A percentile compares a stretch with the other conserved stretches of the same genome.
Conservation (phyloP, 2,113 vertebrate species). For the Leucoraja erinaceus region DNA sequence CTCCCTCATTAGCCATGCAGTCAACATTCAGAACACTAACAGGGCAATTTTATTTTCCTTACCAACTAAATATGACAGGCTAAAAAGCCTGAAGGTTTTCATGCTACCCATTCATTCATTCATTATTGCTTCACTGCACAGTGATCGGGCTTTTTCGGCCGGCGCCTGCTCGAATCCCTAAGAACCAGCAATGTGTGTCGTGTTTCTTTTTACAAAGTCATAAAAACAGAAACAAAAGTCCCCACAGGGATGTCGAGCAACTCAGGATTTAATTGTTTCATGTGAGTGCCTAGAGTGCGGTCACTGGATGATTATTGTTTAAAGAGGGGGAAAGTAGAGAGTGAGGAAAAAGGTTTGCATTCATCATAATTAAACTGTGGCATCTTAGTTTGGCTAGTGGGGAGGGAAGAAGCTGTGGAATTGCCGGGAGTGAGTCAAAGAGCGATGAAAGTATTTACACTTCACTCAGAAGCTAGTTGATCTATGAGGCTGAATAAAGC, state of each 20-base stretch:
- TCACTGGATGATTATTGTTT: slow-evolving; percentile 8
- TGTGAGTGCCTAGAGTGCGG: neutral
- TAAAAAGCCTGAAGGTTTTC: slow-evolving; percentile 31
- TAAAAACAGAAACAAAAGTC: slow-evolving; percentile 32
- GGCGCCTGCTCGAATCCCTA: neutral
- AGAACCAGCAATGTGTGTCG: slow-evolving; percentile 3
- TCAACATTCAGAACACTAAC: slow-evolving; percentile 32
- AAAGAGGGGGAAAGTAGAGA: neutral
- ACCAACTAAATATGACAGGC: slow-evolving; percentile 29
- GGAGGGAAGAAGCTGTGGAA: neutral
- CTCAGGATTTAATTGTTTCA: slow-evolving; percentile 34
- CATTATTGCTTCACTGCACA: neutral
- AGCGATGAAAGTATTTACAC: neutral
- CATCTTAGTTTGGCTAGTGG: neutral
- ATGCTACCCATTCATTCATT: neutral
- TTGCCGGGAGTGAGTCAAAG: neutral
- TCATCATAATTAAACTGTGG: slow-evolving; percentile 4
- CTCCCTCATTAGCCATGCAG: slow-evolving; percentile 31
- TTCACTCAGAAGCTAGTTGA: slow-evolving; percentile 25
- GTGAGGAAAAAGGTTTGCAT: neutral
- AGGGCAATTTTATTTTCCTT: neutral
- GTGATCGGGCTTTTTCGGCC: neutral
- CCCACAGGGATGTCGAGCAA: slow-evolving; percentile 4
- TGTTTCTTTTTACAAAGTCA: slow-evolving; percentile 28
- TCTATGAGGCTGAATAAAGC: slow-evolving; percentile 27